phyloP scores from a whole-genome alignment of 2,888 invertebrate genomes.

The Synergus itoensis region DNA sequence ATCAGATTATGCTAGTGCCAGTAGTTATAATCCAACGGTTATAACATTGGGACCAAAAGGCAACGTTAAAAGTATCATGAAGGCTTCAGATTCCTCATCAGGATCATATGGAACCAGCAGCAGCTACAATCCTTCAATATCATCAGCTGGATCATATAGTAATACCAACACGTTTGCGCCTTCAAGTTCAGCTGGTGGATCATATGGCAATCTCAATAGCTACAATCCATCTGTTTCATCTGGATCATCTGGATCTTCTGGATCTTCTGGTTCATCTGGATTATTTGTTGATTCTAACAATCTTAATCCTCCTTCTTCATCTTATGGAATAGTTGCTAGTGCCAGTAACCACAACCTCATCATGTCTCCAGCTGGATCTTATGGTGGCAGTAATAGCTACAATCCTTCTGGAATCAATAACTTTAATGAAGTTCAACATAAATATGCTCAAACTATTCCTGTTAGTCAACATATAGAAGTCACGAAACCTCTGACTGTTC shows the following conservation, averaged over 20 bases:
- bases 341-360: not conserved
- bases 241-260: not conserved
- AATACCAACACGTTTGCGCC: not conserved
- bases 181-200: not conserved
- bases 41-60: conserved; percentile 37
- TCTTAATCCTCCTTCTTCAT: not conserved
- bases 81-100: conserved; percentile 2
- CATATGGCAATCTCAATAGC: not conserved
- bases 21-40: conserved; percentile 17
- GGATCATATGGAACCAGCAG: not conserved
- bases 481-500: conserved; percentile 83
- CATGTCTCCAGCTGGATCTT: not conserved
- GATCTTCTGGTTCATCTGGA: not conserved
- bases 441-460: conserved; percentile 79
- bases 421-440: conserved; percentile 68
- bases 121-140: not conserved
- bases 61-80: not conserved
- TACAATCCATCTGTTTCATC: not conserved
- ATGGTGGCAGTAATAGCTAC: not conserved
- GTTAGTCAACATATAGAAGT: conserved; percentile 83
- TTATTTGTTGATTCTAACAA: not conserved
- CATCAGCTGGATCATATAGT: not conserved
- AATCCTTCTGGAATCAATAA: not conserved
- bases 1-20: not conserved
- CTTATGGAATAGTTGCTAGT: not conserved